Base-by-base conservation (phyloP, 2,888 invertebrate species). In the Pecten maximus region DNA sequence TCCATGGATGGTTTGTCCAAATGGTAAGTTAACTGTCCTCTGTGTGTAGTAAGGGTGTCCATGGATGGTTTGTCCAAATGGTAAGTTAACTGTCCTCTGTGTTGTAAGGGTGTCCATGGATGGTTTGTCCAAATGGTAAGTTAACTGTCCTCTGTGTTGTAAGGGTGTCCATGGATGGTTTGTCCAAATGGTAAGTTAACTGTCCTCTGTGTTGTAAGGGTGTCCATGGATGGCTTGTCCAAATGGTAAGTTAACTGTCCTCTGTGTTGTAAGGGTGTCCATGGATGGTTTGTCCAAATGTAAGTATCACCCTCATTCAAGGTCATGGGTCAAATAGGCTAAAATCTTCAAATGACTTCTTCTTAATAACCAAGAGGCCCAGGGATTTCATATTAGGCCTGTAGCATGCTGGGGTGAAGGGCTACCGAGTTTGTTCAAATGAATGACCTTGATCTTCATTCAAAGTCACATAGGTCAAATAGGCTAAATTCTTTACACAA, bases 141-240 rank as follows among this genome's bases (percentile, higher is more conserved):
- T 0, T 23, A n/a, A n/a, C n/a, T n/a, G n/a, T n/a, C n/a, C n/a
- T n/a, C n/a, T n/a, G n/a, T n/a, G 0, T 8, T 23, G 23, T 8
- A 23, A n/a, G 23, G 1, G 3, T 54, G 54, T n/a, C 54, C 54
- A 8, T 54, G 96, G 99, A 99, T 97, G 98, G 99, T 16, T 15
- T 50, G 15, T 50, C 8, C 16, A 50, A 50, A 87, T 94, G 95
- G 95, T 95, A 92, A 93, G 2, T 16, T 50, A 16, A 50, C 50
- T 50, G 50, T 16, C 50, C 50, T 50, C 19, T 15, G 16, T 16
- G 16, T 50, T 15, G 15, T 8, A 50, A 50, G 50, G 19, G 50
- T 50, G 2, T 50, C 50, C 19, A 8, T 50, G 50, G 19, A 50
- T 16, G 16, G 50, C 19, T 16, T 16, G 50, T 50, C 50, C 2